A percentile compares a stretch with the other conserved stretches of the same genome.
These are phyloP conservation scores for Porites lutea DNA, from an alignment of 64 coral and sea anemone genomes.

Conservation along the genomic window DNA sequence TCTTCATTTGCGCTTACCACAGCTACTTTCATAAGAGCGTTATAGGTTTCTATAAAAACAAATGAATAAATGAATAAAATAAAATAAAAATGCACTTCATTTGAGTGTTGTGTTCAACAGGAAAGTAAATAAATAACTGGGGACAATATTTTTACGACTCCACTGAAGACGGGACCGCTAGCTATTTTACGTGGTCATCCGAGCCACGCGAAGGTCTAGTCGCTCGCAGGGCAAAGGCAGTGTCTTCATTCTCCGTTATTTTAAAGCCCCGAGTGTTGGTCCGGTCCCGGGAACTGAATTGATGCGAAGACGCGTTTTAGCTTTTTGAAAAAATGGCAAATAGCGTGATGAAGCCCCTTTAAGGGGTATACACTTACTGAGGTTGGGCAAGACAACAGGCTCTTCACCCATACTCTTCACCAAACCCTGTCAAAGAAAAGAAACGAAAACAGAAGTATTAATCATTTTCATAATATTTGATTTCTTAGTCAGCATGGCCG, in stretches of 20 bases:
- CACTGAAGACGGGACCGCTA: no score
- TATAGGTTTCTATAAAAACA: slow-evolving; percentile 39
- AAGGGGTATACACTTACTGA: slow-evolving; percentile 48
- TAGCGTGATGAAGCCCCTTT: no score
- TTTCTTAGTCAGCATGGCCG: not conserved
- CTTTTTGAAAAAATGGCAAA: no score
- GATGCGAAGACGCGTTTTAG: no score
- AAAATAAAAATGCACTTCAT: not conserved
- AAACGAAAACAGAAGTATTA: not conserved
- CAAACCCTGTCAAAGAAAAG: slow-evolving; percentile 24
- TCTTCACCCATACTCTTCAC: slow-evolving; percentile 49
- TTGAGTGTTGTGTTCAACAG: not conserved
- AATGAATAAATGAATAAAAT: not conserved
- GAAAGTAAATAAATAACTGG: not conserved
- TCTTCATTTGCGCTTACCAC: slow-evolving; percentile 26
- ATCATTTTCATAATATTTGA: not conserved
- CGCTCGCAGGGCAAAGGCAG: no score
- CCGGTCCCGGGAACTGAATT: no score
- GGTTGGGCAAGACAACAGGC: slow-evolving; percentile 53
- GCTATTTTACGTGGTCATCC: no score
- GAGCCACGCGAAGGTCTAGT: no score
- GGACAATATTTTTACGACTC: no score
- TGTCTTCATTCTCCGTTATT: no score
- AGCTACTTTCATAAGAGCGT: slow-evolving; percentile 52
- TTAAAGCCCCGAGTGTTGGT: no score